These are phyloP conservation scores for Labrus mixtus DNA, from an alignment of 2,113 vertebrate species.

Conservation along the genomic window DNA sequence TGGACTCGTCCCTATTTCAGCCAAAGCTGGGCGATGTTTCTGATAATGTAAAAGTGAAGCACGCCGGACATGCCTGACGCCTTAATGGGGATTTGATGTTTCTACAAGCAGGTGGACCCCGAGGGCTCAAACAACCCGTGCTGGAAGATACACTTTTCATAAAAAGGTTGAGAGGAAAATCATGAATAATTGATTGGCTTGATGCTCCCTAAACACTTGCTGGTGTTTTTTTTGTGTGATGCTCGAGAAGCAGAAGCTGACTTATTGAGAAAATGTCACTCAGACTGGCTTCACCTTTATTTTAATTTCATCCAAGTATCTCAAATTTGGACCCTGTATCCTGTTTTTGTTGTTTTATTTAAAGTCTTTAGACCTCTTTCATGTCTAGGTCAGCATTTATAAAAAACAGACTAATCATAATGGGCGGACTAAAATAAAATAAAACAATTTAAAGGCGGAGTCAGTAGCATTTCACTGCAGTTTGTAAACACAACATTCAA, in stretches of 20 bases:
- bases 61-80: slow-evolving; percentile 43
- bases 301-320: neutral
- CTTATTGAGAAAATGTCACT: no score
- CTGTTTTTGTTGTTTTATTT: neutral
- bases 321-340: slow-evolving; percentile 14
- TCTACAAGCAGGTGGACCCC: slow-evolving; percentile 49
- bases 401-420: no score
- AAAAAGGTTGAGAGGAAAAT: slow-evolving; percentile 45
- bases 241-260: slow-evolving; percentile 6
- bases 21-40: slow-evolving; percentile 16
- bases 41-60: slow-evolving; percentile 54
- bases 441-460: no score
- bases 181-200: slow-evolving; percentile 71
- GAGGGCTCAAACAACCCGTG: slow-evolving; percentile 35
- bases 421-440: no score
- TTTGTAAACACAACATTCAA: no score
- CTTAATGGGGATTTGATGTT: slow-evolving; percentile 81
- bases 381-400: neutral
- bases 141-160: slow-evolving; percentile 52
- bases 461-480: no score
- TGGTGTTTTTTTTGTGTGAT: neutral
- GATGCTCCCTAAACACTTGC: slow-evolving; percentile 29
- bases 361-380: no score
- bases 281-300: no score
- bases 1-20: slow-evolving; percentile 33